Conservation (phyloP, 2,797 vertebrate genomes). For the Hapalemur alaotrensis region DNA sequence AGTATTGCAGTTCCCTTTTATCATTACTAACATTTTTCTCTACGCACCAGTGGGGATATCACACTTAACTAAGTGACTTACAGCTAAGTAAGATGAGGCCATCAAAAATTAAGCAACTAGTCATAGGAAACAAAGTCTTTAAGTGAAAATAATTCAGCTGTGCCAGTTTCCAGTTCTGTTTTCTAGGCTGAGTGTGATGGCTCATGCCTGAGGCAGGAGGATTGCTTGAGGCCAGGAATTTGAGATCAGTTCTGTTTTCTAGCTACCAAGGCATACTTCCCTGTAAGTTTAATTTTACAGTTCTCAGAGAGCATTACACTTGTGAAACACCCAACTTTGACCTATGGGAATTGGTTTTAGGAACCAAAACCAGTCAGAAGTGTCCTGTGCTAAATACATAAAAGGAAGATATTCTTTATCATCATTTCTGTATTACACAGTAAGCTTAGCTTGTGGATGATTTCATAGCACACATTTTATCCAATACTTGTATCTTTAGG, state of each 20-base stretch:
- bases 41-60: not conserved
- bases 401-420: not conserved
- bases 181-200: not conserved
- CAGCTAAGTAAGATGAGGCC: constrained; percentile 37
- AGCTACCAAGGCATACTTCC: not conserved
- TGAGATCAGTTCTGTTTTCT: not conserved
- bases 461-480: constrained; percentile 9
- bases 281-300: not conserved
- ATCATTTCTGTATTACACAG: not conserved
- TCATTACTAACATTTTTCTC: constrained; percentile 30
- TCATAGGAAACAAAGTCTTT: not conserved
- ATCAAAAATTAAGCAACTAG: constrained; percentile 40
- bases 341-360: not conserved
- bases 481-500: not conserved
- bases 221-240: not conserved
- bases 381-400: not conserved
- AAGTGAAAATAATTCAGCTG: constrained; percentile 17
- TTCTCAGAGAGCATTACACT: not conserved
- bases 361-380: not conserved
- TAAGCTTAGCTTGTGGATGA: not conserved
- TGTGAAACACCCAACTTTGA: not conserved
- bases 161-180: not conserved
- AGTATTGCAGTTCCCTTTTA: not conserved
- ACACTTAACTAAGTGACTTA: not conserved
- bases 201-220: not conserved